A percentile compares a stretch with the other conserved stretches of the same genome.
These are phyloP conservation scores for Bruchidius siliquastri DNA, from an alignment of 2,888 invertebrate genomes.

Conservation along the genomic window DNA sequence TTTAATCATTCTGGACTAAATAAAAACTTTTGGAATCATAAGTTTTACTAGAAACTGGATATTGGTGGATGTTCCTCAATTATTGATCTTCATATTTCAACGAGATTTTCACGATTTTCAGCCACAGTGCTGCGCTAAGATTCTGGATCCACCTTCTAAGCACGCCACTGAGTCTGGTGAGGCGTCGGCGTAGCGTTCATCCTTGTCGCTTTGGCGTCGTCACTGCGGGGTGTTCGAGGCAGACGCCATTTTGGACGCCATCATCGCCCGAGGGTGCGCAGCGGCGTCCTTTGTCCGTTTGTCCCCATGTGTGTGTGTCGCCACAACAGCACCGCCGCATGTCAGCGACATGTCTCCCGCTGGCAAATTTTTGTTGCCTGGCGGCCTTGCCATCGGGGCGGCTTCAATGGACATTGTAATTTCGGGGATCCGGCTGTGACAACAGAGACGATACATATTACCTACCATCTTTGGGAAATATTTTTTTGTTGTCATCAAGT, in stretches of 20 bases:
- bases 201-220: neutral
- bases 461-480: too few species aligned
- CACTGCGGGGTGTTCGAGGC: neutral
- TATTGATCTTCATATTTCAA: too few species aligned
- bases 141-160: neutral
- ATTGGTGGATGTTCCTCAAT: too few species aligned
- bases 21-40: too few species aligned
- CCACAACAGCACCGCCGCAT: neutral
- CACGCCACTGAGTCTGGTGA: neutral
- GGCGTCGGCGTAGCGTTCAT: too few species aligned
- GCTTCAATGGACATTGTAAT: neutral
- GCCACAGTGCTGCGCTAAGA: too few species aligned
- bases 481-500: too few species aligned
- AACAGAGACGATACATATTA: too few species aligned
- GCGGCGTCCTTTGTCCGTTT: neutral
- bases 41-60: too few species aligned
- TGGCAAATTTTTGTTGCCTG: neutral
- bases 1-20: too few species aligned
- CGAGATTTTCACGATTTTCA: too few species aligned
- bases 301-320: neutral
- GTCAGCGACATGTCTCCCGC: neutral
- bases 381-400: neutral
- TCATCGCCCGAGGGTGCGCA: neutral
- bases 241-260: neutral
- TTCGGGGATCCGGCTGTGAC: neutral